Evolutionary conservation across 2,888 invertebrate genomes (phyloP), one percentile per base, ranked within the genome.

Genomic region (Plebejus anna): DNA sequence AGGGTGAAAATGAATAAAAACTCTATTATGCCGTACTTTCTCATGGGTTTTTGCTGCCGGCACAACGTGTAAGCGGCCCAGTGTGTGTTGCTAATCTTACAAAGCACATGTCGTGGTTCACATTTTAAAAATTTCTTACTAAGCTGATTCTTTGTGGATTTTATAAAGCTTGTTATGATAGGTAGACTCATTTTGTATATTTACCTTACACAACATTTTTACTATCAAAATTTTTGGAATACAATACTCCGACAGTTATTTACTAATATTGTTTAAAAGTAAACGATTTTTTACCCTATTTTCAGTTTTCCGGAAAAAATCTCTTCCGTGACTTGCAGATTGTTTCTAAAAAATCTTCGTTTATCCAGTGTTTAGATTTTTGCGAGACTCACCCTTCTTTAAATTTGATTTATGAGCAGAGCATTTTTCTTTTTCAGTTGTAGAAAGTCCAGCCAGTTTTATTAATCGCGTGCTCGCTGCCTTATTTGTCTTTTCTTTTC

Each of bases 1-100:
- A 73, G 73, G 73, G 55, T 73, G 51, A 51, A 51, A 72, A 51
- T 66, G 66, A 66, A 32, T 73, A 51, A 32, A 72, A 72, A 72
- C 28, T 72, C 47, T 66, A 66, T 66, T 66, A 32, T 36, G 32
- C 16, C 9, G 66, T 36, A 36, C 36, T 32, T 66, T 61, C 36
- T 66, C 66, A 66, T 66, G 66, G 66, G 5, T 66, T 66, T 61
- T 66, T 66, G 66, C 16, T 66, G 5, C 32, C 36, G 13, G 32
- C 16, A 5, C 1, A 66, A 5, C 32, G 28, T 9, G 9, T 66
- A 32, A 32, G 32, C 66, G 66, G 66, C 4, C 13, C 5, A 32
- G 2, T 13, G 66, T 66, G 32, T 16, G 66, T 66, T 28, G 32
- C 32, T 6, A 66, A 66, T 66, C 66, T 36, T 32, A 66, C 32